Base-by-base conservation (phyloP, 2,888 invertebrate genomes). In the Hydroisotoma schaefferi region DNA sequence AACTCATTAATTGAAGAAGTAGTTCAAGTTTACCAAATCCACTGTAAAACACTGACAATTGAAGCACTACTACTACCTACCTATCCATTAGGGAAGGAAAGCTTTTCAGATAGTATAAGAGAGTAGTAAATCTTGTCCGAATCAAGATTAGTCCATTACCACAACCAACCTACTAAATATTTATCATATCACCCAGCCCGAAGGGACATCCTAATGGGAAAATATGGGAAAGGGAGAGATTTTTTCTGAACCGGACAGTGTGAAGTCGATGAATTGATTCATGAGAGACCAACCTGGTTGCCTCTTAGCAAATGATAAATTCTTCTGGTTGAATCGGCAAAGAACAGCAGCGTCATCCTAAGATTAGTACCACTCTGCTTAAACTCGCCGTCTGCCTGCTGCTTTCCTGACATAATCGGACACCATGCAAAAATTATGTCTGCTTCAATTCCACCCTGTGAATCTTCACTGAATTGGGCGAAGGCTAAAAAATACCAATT, bases 351-450 rank as follows among this genome's bases (percentile, higher is more conserved):
- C n/a, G 20, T 15, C 15, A 40, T 40, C 20, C 8, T 40, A 15
- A 15, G 40, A 40, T 40, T 40, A 40, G 40, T 15, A 18, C 20
- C 40, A 40, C 20, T 40, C 20, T 40, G 40, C 20, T 18, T 40
- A 40, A 40, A 40, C 40, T 28, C 43, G 26, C 27, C 49, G 29
- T 52, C 51, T 40, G n/a, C 53, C 53, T 40, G 53, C 53, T 53
- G 53, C 43, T 53, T 43, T 23, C 25, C 57, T 60, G 60, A 61
- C 61, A 65, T 59, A 55, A 53, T 59, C 57, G 57, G 62, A 61
- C 65, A 59, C 60, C 61, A 61, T 55, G 65, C 61, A 59, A 65
- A 64, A 65, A 62, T 65, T 65, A 65, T 61, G 59, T 59, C 23
- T 49, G 51, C 55, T 57, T 57, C 51, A 61, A 55, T 62, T 62